A percentile compares a stretch with the other conserved stretches of the same genome.
phyloP scores from a whole-genome alignment of 2,797 vertebrate species.

The Alcedo quadribrachys region DNA sequence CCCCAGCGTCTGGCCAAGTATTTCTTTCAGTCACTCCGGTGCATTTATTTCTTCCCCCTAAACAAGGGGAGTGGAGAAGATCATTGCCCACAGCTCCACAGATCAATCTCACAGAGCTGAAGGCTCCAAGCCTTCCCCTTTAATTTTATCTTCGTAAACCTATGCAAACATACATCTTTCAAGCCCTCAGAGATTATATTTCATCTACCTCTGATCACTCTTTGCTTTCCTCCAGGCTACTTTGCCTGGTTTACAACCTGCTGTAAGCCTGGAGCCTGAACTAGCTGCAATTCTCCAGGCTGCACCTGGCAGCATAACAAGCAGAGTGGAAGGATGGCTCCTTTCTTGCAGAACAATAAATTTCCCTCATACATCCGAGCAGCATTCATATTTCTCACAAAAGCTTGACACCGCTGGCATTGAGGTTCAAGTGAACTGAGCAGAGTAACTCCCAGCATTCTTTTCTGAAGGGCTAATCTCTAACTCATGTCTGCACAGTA shows the following conservation, averaged over 20 bases:
- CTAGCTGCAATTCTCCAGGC: background rate
- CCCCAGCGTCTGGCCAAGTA: background rate
- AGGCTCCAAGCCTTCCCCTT: background rate
- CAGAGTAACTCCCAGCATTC: background rate
- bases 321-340: background rate
- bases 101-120: background rate
- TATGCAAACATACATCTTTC: background rate
- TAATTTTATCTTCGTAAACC: background rate
- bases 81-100: fast-evolving
- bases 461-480: background rate
- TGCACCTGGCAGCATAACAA: background rate
- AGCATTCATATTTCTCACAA: background rate
- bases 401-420: background rate
- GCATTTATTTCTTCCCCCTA: background rate
- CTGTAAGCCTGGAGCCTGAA: background rate
- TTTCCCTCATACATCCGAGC: background rate
- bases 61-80: background rate
- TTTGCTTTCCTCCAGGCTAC: background rate
- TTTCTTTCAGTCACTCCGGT: background rate
- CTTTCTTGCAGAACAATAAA: background rate
- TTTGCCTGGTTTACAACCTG: background rate
- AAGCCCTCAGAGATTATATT: background rate
- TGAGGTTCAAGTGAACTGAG: background rate
- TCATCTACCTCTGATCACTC: background rate
- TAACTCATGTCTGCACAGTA: fast-evolving